Evolutionary conservation across 1,140 invertebrate species (phyloP).

Genomic region (Copidosoma floridanum): DNA sequence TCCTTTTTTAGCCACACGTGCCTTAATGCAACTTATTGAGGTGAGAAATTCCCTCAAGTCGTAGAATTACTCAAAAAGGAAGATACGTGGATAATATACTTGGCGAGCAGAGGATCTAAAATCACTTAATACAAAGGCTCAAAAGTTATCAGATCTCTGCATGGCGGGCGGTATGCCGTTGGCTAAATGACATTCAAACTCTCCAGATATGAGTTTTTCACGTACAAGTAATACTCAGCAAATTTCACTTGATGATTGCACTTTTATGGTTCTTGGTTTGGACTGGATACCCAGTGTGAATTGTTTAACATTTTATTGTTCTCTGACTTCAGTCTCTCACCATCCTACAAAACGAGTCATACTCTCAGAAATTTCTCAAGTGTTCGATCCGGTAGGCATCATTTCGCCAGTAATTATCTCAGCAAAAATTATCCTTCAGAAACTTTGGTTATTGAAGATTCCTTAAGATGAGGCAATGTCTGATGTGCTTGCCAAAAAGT

Average conservation of each 20-base stretch:
- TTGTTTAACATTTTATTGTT: not conserved
- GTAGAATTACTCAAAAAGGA: constrained; percentile 21
- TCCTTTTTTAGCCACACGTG: constrained; percentile 40
- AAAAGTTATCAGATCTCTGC: no score
- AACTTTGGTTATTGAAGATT: no score
- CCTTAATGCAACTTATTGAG: constrained; percentile 34
- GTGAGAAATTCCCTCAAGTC: constrained; percentile 31
- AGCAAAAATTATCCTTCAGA: no score
- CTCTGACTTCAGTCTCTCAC: not conserved
- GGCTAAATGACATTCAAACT: no score
- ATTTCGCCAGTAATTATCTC: no score
- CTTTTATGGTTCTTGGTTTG: not conserved
- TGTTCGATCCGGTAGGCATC: no score
- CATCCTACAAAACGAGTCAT: no score
- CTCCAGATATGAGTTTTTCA: not conserved
- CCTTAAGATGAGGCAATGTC: constrained; percentile 26
- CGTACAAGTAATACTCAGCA: not conserved
- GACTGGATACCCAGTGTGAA: not conserved
- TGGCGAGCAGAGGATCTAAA: constrained; percentile 25
- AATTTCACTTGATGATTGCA: not conserved
- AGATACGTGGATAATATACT: constrained; percentile 40
- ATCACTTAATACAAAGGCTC: constrained; percentile 20
- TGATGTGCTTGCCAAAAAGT: not conserved
- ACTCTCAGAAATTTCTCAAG: no score
- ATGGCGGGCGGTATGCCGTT: no score